These are phyloP conservation scores for Aproaerema taeniolella DNA, from an alignment of 2,888 invertebrate species.

Conservation along the genomic window DNA sequence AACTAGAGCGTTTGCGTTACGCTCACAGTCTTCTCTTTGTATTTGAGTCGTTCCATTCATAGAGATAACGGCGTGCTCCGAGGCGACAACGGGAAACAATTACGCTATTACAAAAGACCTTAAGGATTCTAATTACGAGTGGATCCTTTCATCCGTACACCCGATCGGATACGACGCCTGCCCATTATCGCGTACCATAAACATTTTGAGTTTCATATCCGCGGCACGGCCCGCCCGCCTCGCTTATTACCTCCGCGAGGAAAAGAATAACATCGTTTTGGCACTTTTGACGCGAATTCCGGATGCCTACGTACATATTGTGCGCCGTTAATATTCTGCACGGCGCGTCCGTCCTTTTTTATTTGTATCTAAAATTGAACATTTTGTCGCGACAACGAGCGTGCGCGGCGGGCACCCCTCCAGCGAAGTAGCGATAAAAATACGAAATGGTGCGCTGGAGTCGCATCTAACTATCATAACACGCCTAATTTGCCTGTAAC, in stretches of 20 bases:
- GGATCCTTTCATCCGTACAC: slow-evolving; percentile 59
- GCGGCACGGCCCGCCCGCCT: slow-evolving; percentile 61
- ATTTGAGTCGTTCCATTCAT: slow-evolving; percentile 55
- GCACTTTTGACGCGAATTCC: slow-evolving; percentile 74
- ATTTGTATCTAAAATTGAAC: slow-evolving; percentile 78
- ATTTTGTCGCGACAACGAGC: slow-evolving; percentile 75
- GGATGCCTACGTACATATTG: slow-evolving; percentile 75
- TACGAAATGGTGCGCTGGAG: slow-evolving; percentile 46
- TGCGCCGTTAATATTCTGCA: slow-evolving; percentile 74
- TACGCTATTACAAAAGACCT: slow-evolving; percentile 64
- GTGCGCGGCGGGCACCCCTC: slow-evolving; percentile 52
- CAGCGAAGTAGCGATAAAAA: slow-evolving; percentile 65
- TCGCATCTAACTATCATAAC: slow-evolving; percentile 52
- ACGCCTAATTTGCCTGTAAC: slow-evolving; percentile 37
- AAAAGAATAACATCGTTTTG: slow-evolving; percentile 75
- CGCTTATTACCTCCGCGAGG: slow-evolving; percentile 71
- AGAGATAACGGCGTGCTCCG: slow-evolving; percentile 53
- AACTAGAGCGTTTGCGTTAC: slow-evolving; percentile 39
- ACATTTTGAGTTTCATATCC: slow-evolving; percentile 75
- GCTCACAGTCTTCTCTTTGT: slow-evolving; percentile 54
- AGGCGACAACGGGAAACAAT: slow-evolving; percentile 67
- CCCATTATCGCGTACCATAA: slow-evolving; percentile 68
- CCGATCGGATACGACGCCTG: slow-evolving; percentile 64
- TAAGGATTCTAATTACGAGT: slow-evolving; percentile 67
- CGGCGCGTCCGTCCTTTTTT: slow-evolving; percentile 76